Base-by-base conservation (phyloP, 1,140 invertebrate species). In the Berghia stephanieae region DNA sequence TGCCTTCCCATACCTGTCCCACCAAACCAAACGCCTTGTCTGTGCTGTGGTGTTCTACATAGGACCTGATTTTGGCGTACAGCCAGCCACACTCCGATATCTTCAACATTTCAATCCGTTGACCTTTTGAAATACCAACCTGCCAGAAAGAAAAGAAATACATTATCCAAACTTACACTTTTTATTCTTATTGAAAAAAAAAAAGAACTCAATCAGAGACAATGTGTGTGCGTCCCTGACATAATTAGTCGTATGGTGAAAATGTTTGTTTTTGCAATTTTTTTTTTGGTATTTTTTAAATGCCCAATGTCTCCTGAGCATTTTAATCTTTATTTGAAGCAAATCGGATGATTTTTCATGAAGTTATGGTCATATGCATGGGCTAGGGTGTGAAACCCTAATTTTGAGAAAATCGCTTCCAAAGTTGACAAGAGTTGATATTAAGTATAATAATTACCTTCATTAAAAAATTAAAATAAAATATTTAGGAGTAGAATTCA, bases 61-160 rank as follows among this genome's bases (percentile, higher is more conserved):
- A 94, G 78, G 92, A 91, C 60, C 91, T 91, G 31, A 98, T 91
- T 79, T 94, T 91, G 86, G 94, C 94, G 86, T 96, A 95, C 72
- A 97, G 91, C 91, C 94, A 95, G 2, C 96, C 96, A 49, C 97
- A 91, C 86, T 97, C 95, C 3, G 94, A 93, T 10, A 98, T 89
- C 66, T 94, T 92, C 18, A 94, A 87, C 6, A 95, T 91, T 57
- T 93, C 83, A 34, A 89, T 84, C 67, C 87, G 82, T 18, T 87
- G 76, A 36, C 89, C 79, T 88, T 90, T 86, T 24, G 90, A 86
- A 18, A 92, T 86, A 10, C 87, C 86, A 63, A 87, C 86, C 90
- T 91, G 67, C 1, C 38, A 66, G 27, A 16, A 55, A 0, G 31
- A 24, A n/a, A 68, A 3, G 36, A 2, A 18, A 31, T 4, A 55